Evolutionary conservation across 2,888 invertebrate species (phyloP).

Genomic region (Cabera pusaria): DNA sequence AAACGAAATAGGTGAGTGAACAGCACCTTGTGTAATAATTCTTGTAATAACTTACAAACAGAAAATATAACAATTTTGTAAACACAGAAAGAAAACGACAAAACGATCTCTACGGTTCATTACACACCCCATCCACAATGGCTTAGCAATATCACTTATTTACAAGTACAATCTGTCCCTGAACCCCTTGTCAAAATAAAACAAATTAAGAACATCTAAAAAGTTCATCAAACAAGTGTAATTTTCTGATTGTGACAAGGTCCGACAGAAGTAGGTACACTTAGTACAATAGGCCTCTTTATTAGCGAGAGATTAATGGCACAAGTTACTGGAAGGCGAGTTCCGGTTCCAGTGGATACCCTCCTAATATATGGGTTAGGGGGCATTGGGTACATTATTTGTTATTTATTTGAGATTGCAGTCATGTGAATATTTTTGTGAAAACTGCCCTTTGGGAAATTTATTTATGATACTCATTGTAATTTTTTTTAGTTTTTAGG

Average conservation of each 20-base stretch:
- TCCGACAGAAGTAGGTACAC: constrained; percentile 11
- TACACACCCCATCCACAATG: constrained; percentile 28
- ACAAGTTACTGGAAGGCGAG: constrained; percentile 29
- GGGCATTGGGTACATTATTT: constrained; percentile 12
- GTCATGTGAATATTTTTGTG: constrained; percentile 6
- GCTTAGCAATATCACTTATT: constrained; percentile 13
- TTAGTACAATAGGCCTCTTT: constrained; percentile 32
- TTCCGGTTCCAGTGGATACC: constrained; percentile 29
- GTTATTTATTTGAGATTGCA: constrained; percentile 10
- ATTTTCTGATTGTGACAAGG: constrained; percentile 2
- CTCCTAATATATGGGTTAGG: constrained; percentile 25
- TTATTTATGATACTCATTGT: too few relatives aligned
- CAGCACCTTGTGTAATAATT: too few relatives aligned
- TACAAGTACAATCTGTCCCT: constrained; percentile 7
- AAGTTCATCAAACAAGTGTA: not conserved
- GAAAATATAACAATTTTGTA: constrained; percentile 4
- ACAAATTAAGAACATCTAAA: not conserved
- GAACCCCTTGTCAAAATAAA: constrained; percentile 6
- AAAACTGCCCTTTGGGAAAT: too few relatives aligned
- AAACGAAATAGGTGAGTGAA: too few relatives aligned
- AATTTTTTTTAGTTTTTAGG: too few relatives aligned
- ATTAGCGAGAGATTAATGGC: constrained; percentile 34
- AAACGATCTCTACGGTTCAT: constrained; percentile 22
- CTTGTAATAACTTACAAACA: too few relatives aligned
- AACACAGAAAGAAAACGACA: constrained; percentile 10